Conservation (phyloP, 2,797 vertebrate genomes). For the Sibirionetta formosa region DNA sequence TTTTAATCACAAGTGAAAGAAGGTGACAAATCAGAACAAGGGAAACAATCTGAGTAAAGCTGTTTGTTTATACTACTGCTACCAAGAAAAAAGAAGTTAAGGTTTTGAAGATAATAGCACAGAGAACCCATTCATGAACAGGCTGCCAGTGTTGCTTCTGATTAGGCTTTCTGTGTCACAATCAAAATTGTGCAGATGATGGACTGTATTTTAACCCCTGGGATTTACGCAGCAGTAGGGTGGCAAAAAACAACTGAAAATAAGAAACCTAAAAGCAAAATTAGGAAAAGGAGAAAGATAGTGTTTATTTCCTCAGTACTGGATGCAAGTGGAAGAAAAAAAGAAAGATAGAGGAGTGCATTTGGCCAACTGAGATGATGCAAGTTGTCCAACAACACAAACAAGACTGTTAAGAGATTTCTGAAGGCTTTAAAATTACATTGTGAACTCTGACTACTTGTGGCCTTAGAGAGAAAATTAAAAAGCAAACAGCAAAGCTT, state of each 20-base stretch:
- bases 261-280: not conserved
- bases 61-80: not conserved
- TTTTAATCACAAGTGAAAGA: not conserved
- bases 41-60: not conserved
- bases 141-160: not conserved
- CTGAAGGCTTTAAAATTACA: conserved; percentile 19
- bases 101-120: not conserved
- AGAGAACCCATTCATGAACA: not conserved
- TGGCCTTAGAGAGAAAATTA: not conserved
- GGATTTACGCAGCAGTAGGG: not conserved
- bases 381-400: conserved; percentile 8
- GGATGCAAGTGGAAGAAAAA: not conserved
- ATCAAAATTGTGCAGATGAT: not conserved
- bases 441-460: conserved; percentile 4
- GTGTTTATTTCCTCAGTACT: not conserved
- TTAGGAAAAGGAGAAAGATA: not conserved
- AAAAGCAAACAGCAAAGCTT: not conserved
- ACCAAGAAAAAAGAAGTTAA: not conserved
- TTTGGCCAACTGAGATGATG: not conserved
- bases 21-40: not conserved
- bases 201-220: not conserved
- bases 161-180: not conserved
- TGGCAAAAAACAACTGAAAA: not conserved
- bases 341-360: not conserved
- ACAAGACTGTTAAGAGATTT: conserved; percentile 6